Conservation (phyloP, 2,888 invertebrate species). For the Seira musarum region DNA sequence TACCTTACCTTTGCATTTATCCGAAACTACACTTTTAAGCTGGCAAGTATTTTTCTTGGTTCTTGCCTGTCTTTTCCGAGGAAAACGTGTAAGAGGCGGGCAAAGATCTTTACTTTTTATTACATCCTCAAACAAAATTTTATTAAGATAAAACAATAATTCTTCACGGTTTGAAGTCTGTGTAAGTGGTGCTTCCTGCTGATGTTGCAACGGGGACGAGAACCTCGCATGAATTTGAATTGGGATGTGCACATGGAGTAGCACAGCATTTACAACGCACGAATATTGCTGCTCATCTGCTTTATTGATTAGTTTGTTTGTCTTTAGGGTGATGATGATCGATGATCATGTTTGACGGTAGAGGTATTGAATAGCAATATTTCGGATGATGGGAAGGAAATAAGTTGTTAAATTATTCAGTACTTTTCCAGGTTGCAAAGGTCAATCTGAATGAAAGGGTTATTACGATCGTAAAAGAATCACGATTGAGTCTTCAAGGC, state of each 20-base stretch:
- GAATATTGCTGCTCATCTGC: slow-evolving; percentile 10
- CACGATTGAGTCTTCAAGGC: slow-evolving; percentile 30
- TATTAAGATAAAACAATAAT: slow-evolving; percentile 30
- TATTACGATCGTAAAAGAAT: background rate
- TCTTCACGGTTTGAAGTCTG: slow-evolving; percentile 9
- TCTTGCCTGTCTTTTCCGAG: background rate
- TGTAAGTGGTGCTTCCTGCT: slow-evolving; percentile 22
- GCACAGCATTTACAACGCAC: background rate
- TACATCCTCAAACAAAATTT: background rate
- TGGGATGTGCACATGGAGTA: too few relatives aligned
- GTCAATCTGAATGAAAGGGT: background rate
- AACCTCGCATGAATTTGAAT: too few relatives aligned
- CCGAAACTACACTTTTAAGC: too few relatives aligned
- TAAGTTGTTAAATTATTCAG: background rate
- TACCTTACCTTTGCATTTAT: too few relatives aligned
- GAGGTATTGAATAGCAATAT: background rate
- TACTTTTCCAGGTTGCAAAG: background rate
- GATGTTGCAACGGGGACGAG: background rate
- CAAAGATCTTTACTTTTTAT: slow-evolving; percentile 13
- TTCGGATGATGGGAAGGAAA: slow-evolving; percentile 2
- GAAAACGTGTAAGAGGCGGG: slow-evolving; percentile 19
- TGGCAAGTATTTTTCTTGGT: too few relatives aligned
- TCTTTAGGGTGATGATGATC: slow-evolving; percentile 18
- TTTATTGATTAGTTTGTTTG: slow-evolving; percentile 33
- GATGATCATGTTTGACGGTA: slow-evolving; percentile 8